phyloP scores from a whole-genome alignment of 1,140 invertebrate genomes.

The Batillaria attramentaria region DNA sequence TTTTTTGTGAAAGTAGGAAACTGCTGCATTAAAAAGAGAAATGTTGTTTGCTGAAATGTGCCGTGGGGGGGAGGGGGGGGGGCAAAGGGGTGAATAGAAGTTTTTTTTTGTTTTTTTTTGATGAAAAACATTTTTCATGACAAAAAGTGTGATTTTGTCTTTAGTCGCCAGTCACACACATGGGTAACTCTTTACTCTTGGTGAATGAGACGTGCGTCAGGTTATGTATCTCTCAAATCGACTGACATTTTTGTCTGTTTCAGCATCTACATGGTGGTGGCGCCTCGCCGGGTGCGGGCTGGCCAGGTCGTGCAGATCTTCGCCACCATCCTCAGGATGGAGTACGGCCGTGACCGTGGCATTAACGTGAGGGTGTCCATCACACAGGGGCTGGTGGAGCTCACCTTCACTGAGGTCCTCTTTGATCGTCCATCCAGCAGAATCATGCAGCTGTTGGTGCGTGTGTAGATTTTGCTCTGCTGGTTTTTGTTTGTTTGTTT shows the following conservation, averaged over 20 bases:
- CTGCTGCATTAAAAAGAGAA: too few species aligned
- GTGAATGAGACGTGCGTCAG: background rate
- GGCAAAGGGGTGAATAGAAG: too few species aligned
- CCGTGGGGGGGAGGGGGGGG: too few species aligned
- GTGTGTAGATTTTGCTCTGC: too few species aligned
- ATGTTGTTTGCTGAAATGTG: too few species aligned
- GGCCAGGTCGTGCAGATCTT: conserved; percentile 64
- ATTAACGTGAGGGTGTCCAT: conserved; percentile 63
- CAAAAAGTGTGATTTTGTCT: background rate
- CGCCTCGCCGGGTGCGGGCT: conserved; percentile 62
- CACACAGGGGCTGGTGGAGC: conserved; percentile 56
- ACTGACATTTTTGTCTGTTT: conserved; percentile 19
- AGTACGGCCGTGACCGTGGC: conserved; percentile 45
- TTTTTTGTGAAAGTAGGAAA: background rate
- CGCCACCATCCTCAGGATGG: conserved; percentile 62
- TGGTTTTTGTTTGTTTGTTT: too few species aligned
- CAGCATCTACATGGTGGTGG: conserved; percentile 66
- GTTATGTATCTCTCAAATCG: background rate
- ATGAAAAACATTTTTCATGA: too few species aligned
- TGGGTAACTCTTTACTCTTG: background rate
- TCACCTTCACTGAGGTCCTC: conserved; percentile 47
- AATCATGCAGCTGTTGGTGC: conserved; percentile 65
- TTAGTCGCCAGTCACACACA: too few species aligned
- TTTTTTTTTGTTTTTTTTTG: too few species aligned
- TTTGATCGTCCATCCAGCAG: conserved; percentile 64